Conservation (phyloP, 2,797 vertebrate genomes). For the Chanos chanos region DNA sequence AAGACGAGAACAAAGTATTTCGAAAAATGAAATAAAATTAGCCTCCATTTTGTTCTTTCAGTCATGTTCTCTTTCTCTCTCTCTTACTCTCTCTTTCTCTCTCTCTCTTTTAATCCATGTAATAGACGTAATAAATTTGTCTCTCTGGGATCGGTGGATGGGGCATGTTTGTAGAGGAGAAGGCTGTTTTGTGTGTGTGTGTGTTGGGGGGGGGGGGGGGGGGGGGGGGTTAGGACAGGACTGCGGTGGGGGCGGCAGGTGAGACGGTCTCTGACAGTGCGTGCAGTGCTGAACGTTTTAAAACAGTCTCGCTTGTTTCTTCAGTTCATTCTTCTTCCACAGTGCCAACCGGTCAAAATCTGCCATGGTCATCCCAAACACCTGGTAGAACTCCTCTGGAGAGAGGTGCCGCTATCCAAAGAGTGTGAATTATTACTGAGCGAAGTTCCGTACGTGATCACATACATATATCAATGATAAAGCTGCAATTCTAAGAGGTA, state of each 20-base stretch:
- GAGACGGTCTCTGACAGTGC: conserved; percentile 3
- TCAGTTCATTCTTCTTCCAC: conserved; percentile 98
- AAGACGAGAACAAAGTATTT: conserved; percentile 22
- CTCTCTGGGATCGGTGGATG: conserved; percentile 7
- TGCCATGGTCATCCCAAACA: conserved; percentile 94
- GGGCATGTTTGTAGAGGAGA: conserved; percentile 5
- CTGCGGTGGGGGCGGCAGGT: too few relatives aligned
- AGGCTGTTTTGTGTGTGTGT: conserved; percentile 7
- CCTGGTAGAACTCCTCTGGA: conserved; percentile 92
- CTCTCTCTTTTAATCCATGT: conserved; percentile 11
- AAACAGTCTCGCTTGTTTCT: conserved; percentile 97
- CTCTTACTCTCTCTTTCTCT: background rate
- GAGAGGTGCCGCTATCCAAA: conserved; percentile 87
- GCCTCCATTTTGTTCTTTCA: background rate
- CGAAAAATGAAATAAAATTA: conserved; percentile 12
- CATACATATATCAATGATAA: too few relatives aligned
- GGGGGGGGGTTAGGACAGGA: conserved; percentile 22
- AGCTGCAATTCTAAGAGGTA: too few relatives aligned
- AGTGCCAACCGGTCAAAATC: conserved; percentile 98
- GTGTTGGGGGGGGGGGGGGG: conserved; percentile 1
- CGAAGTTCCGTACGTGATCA: background rate
- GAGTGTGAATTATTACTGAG: background rate
- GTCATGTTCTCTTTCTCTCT: background rate
- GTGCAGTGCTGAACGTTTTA: conserved; percentile 54
- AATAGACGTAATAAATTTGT: conserved; percentile 13